Percentiles rank a stretch among this genome's conserved stretches.
Evolutionary conservation across 2,888 invertebrate genomes (phyloP).

Genomic region (Cataglyphis rosenhaueri): DNA sequence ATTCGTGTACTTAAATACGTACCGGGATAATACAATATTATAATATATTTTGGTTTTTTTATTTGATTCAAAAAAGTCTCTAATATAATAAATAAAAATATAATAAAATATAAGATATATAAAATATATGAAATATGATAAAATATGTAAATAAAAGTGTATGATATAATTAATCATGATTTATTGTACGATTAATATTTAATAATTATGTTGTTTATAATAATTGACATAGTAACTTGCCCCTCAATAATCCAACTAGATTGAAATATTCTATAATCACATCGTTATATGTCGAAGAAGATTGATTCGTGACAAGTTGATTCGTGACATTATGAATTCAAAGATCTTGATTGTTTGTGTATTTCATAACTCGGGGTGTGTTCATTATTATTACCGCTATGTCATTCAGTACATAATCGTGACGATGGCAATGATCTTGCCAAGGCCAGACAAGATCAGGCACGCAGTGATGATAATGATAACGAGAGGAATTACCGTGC

Average conservation of each 20-base stretch:
- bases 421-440: slow-evolving; percentile 65
- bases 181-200: not conserved
- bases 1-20: not conserved
- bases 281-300: not conserved
- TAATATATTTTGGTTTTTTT: not conserved
- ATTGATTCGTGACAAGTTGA: not conserved
- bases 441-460: slow-evolving; percentile 63
- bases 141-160: too few relatives aligned
- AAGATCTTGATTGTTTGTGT: not conserved
- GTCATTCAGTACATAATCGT: slow-evolving; percentile 46
- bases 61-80: not conserved
- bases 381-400: slow-evolving; percentile 36
- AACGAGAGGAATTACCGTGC: slow-evolving; percentile 6
- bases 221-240: not conserved
- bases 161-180: not conserved
- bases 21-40: not conserved
- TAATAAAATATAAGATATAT: too few relatives aligned
- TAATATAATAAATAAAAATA: too few relatives aligned
- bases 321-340: not conserved
- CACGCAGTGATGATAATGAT: slow-evolving; percentile 50
- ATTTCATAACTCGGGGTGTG: not conserved
- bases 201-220: not conserved
- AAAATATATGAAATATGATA: too few relatives aligned
- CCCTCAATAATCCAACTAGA: not conserved
- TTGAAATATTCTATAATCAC: not conserved